Conservation (phyloP, 2,888 invertebrate species). For the Cyclophora albipunctata region DNA sequence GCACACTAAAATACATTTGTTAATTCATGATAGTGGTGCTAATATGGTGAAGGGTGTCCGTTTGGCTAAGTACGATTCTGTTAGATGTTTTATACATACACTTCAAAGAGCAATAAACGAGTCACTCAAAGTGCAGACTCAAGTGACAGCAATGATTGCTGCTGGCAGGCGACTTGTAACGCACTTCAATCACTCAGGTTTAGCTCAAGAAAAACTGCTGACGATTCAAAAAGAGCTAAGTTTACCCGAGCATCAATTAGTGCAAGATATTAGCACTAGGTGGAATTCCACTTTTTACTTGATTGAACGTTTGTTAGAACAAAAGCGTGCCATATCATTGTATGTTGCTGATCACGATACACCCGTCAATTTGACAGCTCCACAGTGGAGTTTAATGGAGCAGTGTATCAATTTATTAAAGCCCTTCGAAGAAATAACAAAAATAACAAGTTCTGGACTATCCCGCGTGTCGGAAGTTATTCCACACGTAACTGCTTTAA, state of each 20-base stretch:
- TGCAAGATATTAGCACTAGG: conserved; percentile 18
- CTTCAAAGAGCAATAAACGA: conserved; percentile 23
- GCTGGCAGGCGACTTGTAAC: conserved; percentile 27
- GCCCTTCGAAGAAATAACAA: conserved; percentile 3
- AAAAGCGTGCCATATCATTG: conserved; percentile 9
- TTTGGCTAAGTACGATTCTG: conserved; percentile 22
- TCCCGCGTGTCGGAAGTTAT: too few species aligned
- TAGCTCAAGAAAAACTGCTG: conserved; percentile 19
- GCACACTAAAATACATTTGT: conserved; percentile 21
- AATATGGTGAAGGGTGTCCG: conserved; percentile 27
- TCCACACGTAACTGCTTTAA: too few species aligned
- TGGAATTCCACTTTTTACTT: conserved; percentile 10
- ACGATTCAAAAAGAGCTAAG: conserved; percentile 25
- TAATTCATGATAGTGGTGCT: conserved; percentile 24
- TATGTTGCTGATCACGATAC: conserved; percentile 4
- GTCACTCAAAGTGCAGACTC: conserved; percentile 24
- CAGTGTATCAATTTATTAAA: conserved; percentile 1
- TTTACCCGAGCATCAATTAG: conserved; percentile 25
- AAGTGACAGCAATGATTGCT: conserved; percentile 21
- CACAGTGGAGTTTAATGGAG: conserved; percentile 7
- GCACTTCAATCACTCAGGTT: conserved; percentile 27
- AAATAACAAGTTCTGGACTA: background rate
- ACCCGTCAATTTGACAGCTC: conserved; percentile 1
- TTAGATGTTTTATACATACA: conserved; percentile 26
- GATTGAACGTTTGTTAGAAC: conserved; percentile 8